These are phyloP conservation scores for Molorchus minor DNA, from an alignment of 2,888 invertebrate species.

Conservation along the genomic window DNA sequence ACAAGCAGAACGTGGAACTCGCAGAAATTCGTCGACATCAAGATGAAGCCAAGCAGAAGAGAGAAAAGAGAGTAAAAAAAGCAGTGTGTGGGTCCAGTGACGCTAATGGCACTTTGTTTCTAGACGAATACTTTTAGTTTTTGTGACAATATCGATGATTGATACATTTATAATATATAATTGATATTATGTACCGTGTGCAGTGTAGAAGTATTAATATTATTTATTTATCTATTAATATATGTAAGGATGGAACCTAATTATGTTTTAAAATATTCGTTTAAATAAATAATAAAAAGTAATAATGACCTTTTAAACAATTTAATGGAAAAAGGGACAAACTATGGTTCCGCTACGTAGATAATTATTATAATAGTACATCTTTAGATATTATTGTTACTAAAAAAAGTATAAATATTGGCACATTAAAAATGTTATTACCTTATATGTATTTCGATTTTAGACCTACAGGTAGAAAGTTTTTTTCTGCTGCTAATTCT, in stretches of 20 bases:
- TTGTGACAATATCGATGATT: constrained; percentile 9
- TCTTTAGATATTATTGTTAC: too few relatives aligned
- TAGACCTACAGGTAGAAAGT: too few relatives aligned
- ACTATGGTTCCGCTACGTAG: too few relatives aligned
- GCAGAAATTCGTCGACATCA: neutral
- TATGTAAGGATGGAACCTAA: neutral
- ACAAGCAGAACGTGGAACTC: neutral
- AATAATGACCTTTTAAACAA: neutral
- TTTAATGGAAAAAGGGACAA: too few relatives aligned
- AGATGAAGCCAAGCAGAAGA: neutral
- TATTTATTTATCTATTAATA: neutral
- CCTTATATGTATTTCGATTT: too few relatives aligned
- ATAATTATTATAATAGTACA: too few relatives aligned
- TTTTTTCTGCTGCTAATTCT: too few relatives aligned
- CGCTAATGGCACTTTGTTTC: constrained; percentile 42
- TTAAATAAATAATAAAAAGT: neutral
- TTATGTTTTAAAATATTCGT: neutral
- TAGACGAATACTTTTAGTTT: constrained; percentile 23
- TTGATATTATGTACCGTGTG: constrained; percentile 26
- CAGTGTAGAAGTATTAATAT: constrained; percentile 24
- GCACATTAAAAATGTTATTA: too few relatives aligned
- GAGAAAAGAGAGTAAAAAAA: constrained; percentile 25
- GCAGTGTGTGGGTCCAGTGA: constrained; percentile 39
- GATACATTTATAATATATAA: constrained; percentile 4
- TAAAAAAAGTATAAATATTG: too few relatives aligned